Evolutionary conservation across 2,113 vertebrate genomes (phyloP), one percentile per base, ranked within the genome.

Genomic region (Channa maculata): DNA sequence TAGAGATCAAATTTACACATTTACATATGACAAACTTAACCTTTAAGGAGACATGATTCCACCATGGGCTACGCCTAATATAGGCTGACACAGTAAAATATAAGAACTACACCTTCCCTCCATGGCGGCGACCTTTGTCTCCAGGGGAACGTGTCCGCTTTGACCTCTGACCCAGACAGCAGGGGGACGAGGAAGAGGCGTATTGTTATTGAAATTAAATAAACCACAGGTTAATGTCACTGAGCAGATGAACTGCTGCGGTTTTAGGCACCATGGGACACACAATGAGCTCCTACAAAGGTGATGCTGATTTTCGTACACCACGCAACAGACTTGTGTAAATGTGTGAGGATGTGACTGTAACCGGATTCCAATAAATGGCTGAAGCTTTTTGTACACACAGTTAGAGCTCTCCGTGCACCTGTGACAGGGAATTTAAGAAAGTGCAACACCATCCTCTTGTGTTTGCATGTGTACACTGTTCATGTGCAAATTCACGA

Each of bases 1-100:
- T 72, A 67, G 83, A 87, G 65, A 75, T 84, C 59, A 53, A 91
- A 91, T 92, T 87, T 93, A 91, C 88, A 93, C 71, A 86, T 90
- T 80, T 91, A 89, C 82, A 80, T 52, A 83, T 73, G 72, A 88
- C 75, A 80, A 86, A 85, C 81, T 72, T 72, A 86, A 83, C 77
- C 79, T 77, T 73, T 75, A 87, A 70, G 65, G 74, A 81, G 80
- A 85, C 79, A 15, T 55, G 36, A 86, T 84, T 81, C 70, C 83
- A 88, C 78, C 52, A 46, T 38, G 57, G 77, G 76, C 82, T 71
- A 48, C 1, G 89, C 92, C 92, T 93, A 93, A 92, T 90, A 90
- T 93, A 93, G 92, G 92, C 91, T 79, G 72, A 89, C 84, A 85
- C 68, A 83, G 74, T 76, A 53, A 74, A 82, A 84, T 63, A 80